These are phyloP conservation scores for Oncorhynchus kisutch DNA, from an alignment of 2,113 vertebrate species.

Conservation along the genomic window DNA sequence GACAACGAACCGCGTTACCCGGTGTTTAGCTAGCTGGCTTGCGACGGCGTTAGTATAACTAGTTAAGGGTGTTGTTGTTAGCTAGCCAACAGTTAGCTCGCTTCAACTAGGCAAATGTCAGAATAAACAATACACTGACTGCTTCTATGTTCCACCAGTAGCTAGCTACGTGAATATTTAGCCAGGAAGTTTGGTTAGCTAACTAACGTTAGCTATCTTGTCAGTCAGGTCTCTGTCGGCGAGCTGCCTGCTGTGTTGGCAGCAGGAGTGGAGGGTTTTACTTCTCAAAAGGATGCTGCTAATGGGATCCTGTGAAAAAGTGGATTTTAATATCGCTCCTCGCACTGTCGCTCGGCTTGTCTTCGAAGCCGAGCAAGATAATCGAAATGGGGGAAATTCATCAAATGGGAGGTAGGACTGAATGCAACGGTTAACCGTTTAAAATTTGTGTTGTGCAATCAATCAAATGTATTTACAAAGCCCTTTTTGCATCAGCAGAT, in stretches of 20 bases:
- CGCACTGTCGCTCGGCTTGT: slow-evolving; percentile 72
- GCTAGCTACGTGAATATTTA: too few species aligned
- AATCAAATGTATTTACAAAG: too few species aligned
- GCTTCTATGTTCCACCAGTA: too few species aligned
- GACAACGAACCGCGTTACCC: too few species aligned
- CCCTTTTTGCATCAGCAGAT: too few species aligned
- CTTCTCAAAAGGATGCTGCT: slow-evolving; percentile 63
- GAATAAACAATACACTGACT: too few species aligned
- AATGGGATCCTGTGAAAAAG: slow-evolving; percentile 77
- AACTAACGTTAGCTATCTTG: too few species aligned
- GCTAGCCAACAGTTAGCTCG: neutral
- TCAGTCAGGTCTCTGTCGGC: slow-evolving; percentile 12
- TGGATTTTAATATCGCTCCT: slow-evolving; percentile 70
- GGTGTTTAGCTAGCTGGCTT: too few species aligned
- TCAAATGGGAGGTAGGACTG: slow-evolving; percentile 77
- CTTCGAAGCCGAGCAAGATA: slow-evolving; percentile 72
- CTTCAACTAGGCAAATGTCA: too few species aligned
- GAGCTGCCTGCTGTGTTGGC: neutral
- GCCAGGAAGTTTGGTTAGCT: neutral
- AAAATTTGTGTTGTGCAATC: too few species aligned
- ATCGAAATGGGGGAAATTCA: slow-evolving; percentile 70
- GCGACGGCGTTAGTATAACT: too few species aligned
- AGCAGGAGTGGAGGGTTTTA: slow-evolving; percentile 14
- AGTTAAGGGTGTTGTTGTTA: slow-evolving; percentile 4
- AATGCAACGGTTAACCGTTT: neutral